Evolutionary conservation across 1,140 invertebrate species (phyloP).

Genomic region (Saccostrea cuccullata): DNA sequence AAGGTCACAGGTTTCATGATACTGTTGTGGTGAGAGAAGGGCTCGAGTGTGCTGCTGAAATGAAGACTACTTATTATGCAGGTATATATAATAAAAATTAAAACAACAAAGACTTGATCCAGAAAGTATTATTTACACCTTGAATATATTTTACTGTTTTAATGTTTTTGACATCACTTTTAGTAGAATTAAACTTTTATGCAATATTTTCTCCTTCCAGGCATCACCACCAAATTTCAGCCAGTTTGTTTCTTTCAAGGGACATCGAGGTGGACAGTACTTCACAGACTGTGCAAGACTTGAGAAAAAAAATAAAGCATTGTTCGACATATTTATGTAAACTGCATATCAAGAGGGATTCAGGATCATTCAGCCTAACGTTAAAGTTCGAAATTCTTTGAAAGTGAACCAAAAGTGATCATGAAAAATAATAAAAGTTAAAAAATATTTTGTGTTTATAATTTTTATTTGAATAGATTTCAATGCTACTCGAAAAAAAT

Average conservation of each 20-base stretch:
- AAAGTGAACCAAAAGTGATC: conserved; percentile 5
- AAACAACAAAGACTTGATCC: not conserved
- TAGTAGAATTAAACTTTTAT: not conserved
- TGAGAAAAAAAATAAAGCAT: too few relatives aligned
- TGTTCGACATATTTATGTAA: not conserved
- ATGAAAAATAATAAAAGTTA: too few relatives aligned
- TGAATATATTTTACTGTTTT: not conserved
- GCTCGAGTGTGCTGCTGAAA: too few relatives aligned
- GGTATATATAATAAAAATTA: not conserved
- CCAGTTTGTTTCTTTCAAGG: too few relatives aligned
- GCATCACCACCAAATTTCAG: too few relatives aligned
- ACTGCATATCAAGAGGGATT: not conserved
- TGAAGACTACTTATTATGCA: not conserved
- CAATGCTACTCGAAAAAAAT: too few relatives aligned
- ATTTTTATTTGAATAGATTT: too few relatives aligned
- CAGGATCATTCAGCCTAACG: too few relatives aligned
- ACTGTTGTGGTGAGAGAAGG: not conserved
- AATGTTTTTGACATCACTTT: not conserved
- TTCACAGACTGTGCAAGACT: too few relatives aligned
- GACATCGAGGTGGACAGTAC: too few relatives aligned
- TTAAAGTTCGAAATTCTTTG: conserved; percentile 1
- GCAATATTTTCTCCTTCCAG: too few relatives aligned
- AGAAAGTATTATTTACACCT: not conserved
- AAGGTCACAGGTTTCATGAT: not conserved
- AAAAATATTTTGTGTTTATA: too few relatives aligned